Evolutionary conservation across 2,113 vertebrate species (phyloP), one percentile per base, ranked within the genome.

Genomic region (Phaethon lepturus): DNA sequence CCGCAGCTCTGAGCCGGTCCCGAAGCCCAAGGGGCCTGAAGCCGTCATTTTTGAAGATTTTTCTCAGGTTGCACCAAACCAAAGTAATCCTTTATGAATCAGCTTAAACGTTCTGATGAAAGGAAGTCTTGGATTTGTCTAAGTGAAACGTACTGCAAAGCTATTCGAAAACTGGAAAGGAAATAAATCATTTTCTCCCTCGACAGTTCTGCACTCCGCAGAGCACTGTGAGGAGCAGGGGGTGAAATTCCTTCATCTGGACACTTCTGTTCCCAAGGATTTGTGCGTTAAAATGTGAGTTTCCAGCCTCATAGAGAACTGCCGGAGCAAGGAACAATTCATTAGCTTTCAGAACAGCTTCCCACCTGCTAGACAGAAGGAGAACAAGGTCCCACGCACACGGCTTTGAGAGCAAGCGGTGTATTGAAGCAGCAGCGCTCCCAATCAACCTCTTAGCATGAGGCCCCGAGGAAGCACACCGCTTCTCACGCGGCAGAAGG

Each of bases 161-260:
- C 22, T 7, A 3, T 33, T 13, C 26, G 60, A n/a, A 47, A 79
- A 29, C 16, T 11, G 40, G 73, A 45, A 49, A 38, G 33, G 90
- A 35, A 52, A 63, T 4, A 3, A 67, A 19, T 33, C 9, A 28
- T 40, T 60, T 59, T 62, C 38, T 49, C 40, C 40, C 71, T 45
- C 50, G 5, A 8, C 15, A 2, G 1, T 2, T 31, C 47, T 12
- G 18, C 22, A 2, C 56, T 49, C 52, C 0, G 11, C 25, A 13
- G 40, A 67, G 62, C 50, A 2, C 49, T 2, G 8, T 45, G n/a
- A 66, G 53, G 55, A 67, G 53, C 44, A 5, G 44, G 16, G 63
- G 35, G 42, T 4, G 52, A 47, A 38, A 45, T 29, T 62, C 17
- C 68, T 75, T 66, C 17, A 24, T 53, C 42, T 7, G 33, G 74